These are phyloP conservation scores for Aspidiotus destructor DNA, from an alignment of 2,888 invertebrate species.

Conservation along the genomic window DNA sequence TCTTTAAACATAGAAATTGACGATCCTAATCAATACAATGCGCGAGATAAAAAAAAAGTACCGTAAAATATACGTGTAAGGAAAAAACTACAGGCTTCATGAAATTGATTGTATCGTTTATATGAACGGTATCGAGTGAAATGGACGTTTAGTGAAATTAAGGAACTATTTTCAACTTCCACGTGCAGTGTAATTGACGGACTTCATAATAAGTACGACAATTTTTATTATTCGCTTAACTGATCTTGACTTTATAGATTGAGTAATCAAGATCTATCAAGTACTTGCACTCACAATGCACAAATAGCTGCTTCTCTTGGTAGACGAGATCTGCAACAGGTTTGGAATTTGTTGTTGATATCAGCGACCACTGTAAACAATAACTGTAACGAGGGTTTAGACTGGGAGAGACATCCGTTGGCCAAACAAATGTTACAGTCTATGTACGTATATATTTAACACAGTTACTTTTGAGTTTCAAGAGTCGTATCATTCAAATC, in stretches of 20 bases:
- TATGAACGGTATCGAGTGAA: background rate
- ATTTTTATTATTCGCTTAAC: too few species aligned
- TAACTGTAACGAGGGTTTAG: conserved; percentile 28
- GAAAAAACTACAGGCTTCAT: too few species aligned
- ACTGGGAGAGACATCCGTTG: conserved; percentile 64
- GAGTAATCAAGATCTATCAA: conserved; percentile 35
- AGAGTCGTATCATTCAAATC: background rate
- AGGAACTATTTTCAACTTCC: too few species aligned
- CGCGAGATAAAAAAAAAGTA: too few species aligned
- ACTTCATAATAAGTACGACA: background rate
- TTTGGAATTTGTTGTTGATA: conserved; percentile 73
- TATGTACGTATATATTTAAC: conserved; percentile 53
- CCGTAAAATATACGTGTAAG: too few species aligned
- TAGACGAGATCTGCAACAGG: conserved; percentile 71
- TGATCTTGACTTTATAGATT: conserved; percentile 11
- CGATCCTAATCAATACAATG: too few species aligned
- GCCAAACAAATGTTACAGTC: conserved; percentile 75
- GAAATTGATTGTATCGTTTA: conserved; percentile 2
- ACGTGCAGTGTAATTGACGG: too few species aligned
- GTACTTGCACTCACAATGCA: conserved; percentile 63
- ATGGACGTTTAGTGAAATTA: too few species aligned
- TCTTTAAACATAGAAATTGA: too few species aligned
- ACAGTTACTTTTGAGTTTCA: background rate
- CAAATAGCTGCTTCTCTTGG: conserved; percentile 61
- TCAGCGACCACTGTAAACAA: conserved; percentile 40